These are phyloP conservation scores for Aspiorhynchus laticeps DNA, from an alignment of 2,113 vertebrate species.

Conservation along the genomic window DNA sequence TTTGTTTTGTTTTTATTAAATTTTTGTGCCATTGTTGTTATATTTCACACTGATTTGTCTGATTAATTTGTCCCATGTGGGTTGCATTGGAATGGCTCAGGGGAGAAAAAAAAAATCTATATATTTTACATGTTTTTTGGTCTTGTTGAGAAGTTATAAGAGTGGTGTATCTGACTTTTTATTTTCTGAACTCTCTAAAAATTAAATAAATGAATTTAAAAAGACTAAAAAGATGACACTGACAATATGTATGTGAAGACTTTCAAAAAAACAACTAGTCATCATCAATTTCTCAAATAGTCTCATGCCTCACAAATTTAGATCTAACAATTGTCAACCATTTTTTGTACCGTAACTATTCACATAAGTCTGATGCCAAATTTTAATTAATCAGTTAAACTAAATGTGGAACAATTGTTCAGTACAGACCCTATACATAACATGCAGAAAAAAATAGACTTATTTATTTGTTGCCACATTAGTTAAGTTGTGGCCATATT, in stretches of 20 bases:
- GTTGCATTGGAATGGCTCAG: not conserved
- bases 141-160: not conserved
- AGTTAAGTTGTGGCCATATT: not conserved
- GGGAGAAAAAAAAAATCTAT: not conserved
- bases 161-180: not conserved
- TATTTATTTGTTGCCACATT: not conserved
- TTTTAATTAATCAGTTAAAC: not conserved
- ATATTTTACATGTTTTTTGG: not conserved
- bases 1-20: conserved; percentile 1
- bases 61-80: not conserved
- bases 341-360: no score
- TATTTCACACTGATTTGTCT: not conserved
- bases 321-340: not conserved
- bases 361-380: not conserved
- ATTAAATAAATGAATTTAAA: not conserved
- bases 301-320: not conserved
- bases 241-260: not conserved
- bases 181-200: not conserved
- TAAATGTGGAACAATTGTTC: no score
- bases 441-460: not conserved
- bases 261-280: not conserved
- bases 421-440: not conserved
- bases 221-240: not conserved
- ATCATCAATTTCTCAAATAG: not conserved
- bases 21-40: not conserved